phyloP scores from a whole-genome alignment of 1,140 invertebrate species.

The Periplaneta americana region DNA sequence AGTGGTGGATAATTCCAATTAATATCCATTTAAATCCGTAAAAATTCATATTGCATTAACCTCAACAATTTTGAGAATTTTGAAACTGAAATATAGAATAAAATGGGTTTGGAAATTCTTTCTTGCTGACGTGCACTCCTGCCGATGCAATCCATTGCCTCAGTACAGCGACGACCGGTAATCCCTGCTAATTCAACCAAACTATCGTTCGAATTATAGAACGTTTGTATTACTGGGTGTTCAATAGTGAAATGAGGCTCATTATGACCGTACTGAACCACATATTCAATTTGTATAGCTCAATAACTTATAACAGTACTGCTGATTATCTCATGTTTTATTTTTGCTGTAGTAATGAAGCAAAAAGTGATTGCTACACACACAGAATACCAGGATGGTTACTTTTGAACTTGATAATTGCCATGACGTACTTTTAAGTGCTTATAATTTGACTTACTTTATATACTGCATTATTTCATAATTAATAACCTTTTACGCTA shows the following conservation, averaged over 20 bases:
- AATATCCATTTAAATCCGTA: neutral
- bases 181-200: neutral
- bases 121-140: neutral
- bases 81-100: neutral
- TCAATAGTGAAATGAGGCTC: neutral
- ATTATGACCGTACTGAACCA: no score
- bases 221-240: neutral
- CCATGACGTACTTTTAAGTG: no score
- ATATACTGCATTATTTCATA: no score
- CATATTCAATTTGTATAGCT: no score
- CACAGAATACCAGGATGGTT: no score
- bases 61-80: neutral
- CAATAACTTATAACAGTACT: no score
- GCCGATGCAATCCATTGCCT: neutral
- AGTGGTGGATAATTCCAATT: neutral
- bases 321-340: no score
- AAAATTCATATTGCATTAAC: neutral
- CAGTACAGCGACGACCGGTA: neutral
- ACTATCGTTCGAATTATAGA: neutral
- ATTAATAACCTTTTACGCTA: no score
- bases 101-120: neutral
- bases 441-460: no score
- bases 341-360: no score
- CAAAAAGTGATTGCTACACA: no score
- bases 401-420: no score